phyloP scores from a whole-genome alignment of 2,797 vertebrate species.

The Anisognathus igniventris region DNA sequence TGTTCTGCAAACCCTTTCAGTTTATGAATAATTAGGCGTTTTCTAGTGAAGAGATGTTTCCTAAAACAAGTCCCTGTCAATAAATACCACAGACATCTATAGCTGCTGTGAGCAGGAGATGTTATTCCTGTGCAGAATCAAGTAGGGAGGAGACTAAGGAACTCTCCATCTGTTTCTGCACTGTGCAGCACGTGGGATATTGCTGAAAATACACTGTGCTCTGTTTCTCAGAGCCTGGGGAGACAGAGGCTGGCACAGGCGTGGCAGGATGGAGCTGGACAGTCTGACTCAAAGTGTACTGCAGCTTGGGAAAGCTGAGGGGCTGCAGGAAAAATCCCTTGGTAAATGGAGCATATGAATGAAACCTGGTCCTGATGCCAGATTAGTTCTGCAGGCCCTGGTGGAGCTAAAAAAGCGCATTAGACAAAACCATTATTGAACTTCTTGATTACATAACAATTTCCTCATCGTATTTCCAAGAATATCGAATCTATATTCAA shows the following conservation, averaged over 20 bases:
- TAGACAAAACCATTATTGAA: constrained; percentile 62
- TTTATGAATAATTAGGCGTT: background rate
- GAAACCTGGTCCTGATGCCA: constrained; percentile 20
- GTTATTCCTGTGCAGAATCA: background rate
- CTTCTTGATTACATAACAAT: constrained; percentile 64
- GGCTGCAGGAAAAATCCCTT: background rate
- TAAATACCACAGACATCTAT: constrained; percentile 30
- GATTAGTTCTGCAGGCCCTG: constrained; percentile 23
- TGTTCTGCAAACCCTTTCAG: background rate
- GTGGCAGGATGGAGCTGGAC: constrained; percentile 13
- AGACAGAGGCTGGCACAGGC: background rate
- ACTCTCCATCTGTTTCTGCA: constrained; percentile 52
- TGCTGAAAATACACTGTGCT: background rate
- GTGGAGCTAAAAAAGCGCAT: constrained; percentile 45
- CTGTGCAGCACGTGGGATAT: background rate
- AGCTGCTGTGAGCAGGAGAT: background rate
- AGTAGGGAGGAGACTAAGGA: constrained; percentile 21
- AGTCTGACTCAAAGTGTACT: background rate
- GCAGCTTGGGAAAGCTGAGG: background rate
- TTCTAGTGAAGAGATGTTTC: background rate
- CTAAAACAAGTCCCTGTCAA: background rate
- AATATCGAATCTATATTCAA: constrained; percentile 64
- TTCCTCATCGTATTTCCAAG: constrained; percentile 67
- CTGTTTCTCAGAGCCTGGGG: background rate
- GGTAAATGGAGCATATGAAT: constrained; percentile 36